A percentile compares a stretch with the other conserved stretches of the same genome.
Conservation (phyloP, 2,113 vertebrate genomes). For the Potamarius usumacintae region DNA sequence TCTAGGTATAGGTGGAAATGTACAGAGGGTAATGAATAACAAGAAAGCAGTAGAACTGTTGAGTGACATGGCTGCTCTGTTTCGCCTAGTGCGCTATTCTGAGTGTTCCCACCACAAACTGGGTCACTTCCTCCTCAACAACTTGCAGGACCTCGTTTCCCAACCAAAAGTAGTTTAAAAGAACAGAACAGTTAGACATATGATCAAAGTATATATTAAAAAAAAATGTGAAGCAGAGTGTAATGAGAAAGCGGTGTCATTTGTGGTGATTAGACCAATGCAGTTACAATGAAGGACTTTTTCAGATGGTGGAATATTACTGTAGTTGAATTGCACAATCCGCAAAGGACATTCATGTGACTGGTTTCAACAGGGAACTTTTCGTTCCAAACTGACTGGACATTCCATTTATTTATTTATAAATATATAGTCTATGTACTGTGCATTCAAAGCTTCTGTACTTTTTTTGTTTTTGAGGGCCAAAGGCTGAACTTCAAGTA, state of each 20-base stretch:
- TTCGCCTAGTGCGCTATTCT: not conserved
- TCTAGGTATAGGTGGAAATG: not conserved
- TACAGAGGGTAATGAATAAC: not conserved
- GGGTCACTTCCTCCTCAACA: not conserved
- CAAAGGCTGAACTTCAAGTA: not conserved
- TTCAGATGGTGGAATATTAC: not conserved
- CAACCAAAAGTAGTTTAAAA: not conserved
- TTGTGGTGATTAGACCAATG: not conserved
- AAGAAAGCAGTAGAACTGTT: not conserved
- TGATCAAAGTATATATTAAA: not conserved
- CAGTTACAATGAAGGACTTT: not conserved
- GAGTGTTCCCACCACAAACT: not conserved
- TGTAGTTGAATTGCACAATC: not conserved
- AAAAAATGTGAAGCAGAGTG: not conserved
- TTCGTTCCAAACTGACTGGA: not conserved
- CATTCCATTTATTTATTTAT: not conserved
- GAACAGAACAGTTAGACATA: not conserved
- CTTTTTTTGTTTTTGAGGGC: not conserved
- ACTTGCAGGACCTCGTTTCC: not conserved
- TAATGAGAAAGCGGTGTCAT: not conserved
- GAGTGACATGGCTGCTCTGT: slow-evolving; percentile 11
- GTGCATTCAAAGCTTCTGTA: not conserved
- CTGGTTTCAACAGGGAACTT: not conserved
- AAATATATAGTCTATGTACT: not conserved
- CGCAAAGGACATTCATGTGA: not conserved